Evolutionary conservation across 2,113 vertebrate genomes (phyloP), one percentile per base, ranked within the genome.

Genomic region (Orientallactaga bullata): DNA sequence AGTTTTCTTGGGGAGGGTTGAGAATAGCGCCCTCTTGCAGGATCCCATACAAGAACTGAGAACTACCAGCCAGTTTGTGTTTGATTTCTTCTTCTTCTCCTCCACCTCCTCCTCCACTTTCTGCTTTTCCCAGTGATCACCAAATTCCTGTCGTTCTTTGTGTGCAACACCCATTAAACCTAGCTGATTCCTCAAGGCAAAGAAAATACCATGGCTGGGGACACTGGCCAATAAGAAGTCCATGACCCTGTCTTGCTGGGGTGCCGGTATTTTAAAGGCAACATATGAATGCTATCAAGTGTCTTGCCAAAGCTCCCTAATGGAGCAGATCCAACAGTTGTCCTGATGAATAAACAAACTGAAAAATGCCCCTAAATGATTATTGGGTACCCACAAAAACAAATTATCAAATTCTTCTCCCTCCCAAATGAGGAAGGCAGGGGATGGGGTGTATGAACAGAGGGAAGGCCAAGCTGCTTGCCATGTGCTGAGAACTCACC

Each of bases 91-190:
- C 68, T 60, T 76, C 7, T 16, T 82, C 86, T 21, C 24, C 23
- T 26, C 23, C 13, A 10, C 66, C 68, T 60, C 71, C 7, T 16
- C 81, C 86, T 21, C 24, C 23, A 5, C 23, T 20, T 47, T 17
- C 71, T n/a, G 55, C 47, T 63, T 76, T 85, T 71, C 61, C 60
- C 37, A 76, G 8, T 68, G 77, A 90, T 97, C 83, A 94, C 90
- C 30, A 96, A 90, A 96, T 97, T 97, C 93, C 89, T 91, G 90
- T 94, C 94, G 74, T 96, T 96, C 95, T 97, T 96, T 88, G 71
- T 81, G 79, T 76, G 92, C 68, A 97, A 94, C 92, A 91, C 94
- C 94, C 96, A 92, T 89, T 96, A 94, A 96, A 91, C 66, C 92
- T 85, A 97, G 94, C 63, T 3, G 1, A 89, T 92, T 91, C 89